phyloP scores from a whole-genome alignment of 1,140 invertebrate species.

The Drosophila baimaii region DNA sequence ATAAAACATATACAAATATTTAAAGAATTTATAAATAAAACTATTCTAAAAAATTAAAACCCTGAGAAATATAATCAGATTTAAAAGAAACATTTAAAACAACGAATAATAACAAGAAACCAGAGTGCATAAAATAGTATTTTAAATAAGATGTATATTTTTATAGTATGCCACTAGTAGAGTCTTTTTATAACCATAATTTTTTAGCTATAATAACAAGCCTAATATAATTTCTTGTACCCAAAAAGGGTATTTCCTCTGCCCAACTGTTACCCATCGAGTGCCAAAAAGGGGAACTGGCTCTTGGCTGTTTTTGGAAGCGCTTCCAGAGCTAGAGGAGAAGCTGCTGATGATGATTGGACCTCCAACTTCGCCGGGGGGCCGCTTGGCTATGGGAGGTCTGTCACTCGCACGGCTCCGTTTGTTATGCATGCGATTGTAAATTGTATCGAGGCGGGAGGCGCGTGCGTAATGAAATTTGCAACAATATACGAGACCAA shows the following conservation, averaged over 20 bases:
- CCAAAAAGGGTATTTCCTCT: conserved; percentile 6
- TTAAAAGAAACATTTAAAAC: no score
- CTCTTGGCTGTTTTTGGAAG: conserved; percentile 8
- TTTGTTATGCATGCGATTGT: conserved; percentile 75
- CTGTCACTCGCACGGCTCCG: conserved; percentile 67
- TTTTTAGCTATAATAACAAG: no score
- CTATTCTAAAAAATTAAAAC: no score
- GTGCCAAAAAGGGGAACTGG: conserved; percentile 11
- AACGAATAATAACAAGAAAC: no score
- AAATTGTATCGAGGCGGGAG: conserved; percentile 69
- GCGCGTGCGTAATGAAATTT: conserved; percentile 73
- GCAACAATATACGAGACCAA: conserved; percentile 64
- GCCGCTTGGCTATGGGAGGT: background rate
- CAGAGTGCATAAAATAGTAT: background rate
- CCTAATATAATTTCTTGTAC: no score
- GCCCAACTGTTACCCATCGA: background rate
- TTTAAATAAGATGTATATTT: background rate
- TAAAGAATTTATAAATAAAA: no score
- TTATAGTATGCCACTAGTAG: background rate
- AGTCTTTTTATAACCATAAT: background rate
- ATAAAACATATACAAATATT: no score
- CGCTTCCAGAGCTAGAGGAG: conserved; percentile 3
- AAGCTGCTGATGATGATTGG: conserved; percentile 26
- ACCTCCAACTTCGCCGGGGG: background rate
- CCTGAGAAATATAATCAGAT: no score